Percentiles rank a stretch among this genome's conserved stretches.
These are phyloP conservation scores for Drosophila glabriapex DNA, from an alignment of 2,888 invertebrate genomes.

Conservation along the genomic window DNA sequence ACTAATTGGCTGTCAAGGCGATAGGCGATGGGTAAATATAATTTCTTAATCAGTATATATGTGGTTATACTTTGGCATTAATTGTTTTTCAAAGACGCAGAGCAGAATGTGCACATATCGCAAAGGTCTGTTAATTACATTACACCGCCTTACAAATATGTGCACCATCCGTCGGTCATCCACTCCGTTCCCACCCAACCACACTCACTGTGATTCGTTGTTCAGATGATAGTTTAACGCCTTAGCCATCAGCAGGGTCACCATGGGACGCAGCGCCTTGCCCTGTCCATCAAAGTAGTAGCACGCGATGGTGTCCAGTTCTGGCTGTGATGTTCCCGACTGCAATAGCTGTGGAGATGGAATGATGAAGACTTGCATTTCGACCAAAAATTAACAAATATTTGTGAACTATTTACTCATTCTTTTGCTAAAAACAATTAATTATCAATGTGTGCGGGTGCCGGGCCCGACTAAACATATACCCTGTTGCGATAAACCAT, in stretches of 20 bases:
- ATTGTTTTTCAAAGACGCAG: conserved; percentile 37
- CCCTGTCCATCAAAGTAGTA: conserved; percentile 99
- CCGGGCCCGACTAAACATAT: background rate
- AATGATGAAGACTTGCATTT: background rate
- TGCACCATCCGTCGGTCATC: conserved; percentile 5
- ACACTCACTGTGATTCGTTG: conserved; percentile 92
- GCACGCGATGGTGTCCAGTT: conserved; percentile 95
- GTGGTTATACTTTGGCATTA: conserved; percentile 49
- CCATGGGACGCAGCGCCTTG: conserved; percentile 98
- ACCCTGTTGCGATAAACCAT: background rate
- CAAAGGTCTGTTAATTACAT: conserved; percentile 61
- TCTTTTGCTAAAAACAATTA: background rate
- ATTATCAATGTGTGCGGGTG: background rate
- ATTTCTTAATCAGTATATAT: conserved; percentile 40
- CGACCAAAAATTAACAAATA: conserved; percentile 39
- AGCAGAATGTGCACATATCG: conserved; percentile 50
- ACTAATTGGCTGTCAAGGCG: conserved; percentile 83
- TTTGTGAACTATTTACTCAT: conserved; percentile 10
- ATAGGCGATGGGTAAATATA: conserved; percentile 48
- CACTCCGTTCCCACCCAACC: background rate
- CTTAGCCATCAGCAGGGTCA: conserved; percentile 96
- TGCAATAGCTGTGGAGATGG: conserved; percentile 86
- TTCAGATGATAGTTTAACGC: conserved; percentile 96
- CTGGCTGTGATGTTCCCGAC: conserved; percentile 92
- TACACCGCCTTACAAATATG: conserved; percentile 51